Percentiles rank a stretch among this genome's conserved stretches.
Conservation (phyloP, 2,113 vertebrate genomes). For the Channa maculata region DNA sequence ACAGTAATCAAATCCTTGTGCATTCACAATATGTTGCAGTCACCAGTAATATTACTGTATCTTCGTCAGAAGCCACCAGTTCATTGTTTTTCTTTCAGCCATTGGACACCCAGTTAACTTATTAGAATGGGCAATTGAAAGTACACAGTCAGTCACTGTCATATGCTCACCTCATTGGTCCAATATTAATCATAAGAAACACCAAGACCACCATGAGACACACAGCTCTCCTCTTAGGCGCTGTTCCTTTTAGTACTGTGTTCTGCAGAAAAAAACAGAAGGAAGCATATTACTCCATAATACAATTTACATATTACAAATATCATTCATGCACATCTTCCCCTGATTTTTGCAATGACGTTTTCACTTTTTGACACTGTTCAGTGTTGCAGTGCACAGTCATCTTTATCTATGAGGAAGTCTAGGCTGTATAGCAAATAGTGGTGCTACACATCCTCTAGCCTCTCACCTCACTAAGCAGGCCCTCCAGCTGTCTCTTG, state of each 20-base stretch:
- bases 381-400: neutral
- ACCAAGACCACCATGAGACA: conserved; percentile 92
- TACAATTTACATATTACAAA: neutral
- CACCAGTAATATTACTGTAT: neutral
- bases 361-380: neutral
- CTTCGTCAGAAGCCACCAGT: too few relatives aligned
- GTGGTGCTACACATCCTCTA: neutral
- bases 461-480: conserved; percentile 88
- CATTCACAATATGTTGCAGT: neutral
- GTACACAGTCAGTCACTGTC: neutral
- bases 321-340: neutral
- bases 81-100: neutral
- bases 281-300: neutral
- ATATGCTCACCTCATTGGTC: conserved; percentile 87
- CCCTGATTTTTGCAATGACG: too few relatives aligned
- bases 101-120: neutral
- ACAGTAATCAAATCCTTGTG: conserved; percentile 25
- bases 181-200: conserved; percentile 88
- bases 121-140: neutral
- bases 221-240: conserved; percentile 90
- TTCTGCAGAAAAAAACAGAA: conserved; percentile 81
- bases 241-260: conserved; percentile 86
- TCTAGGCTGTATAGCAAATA: neutral
- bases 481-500: conserved; percentile 90
- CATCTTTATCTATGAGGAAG: neutral